Percentiles rank a stretch among this genome's conserved stretches.
Conservation (phyloP, 1,140 invertebrate species). For the Cataglyphis hispanica region DNA sequence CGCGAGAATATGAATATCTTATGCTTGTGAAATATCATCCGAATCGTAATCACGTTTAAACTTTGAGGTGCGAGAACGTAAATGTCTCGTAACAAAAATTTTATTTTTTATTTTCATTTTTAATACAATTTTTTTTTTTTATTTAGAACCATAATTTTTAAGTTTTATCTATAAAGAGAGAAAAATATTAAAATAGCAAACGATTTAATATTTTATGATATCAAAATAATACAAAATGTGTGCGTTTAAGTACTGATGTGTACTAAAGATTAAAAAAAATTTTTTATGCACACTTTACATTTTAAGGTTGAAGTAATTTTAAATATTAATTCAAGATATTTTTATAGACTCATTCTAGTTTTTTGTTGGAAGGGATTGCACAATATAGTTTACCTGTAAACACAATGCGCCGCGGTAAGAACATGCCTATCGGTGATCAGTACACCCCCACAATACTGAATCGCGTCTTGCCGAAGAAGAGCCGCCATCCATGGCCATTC, state of each 20-base stretch:
- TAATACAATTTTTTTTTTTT: no score
- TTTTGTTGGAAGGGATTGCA: no score
- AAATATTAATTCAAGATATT: no score
- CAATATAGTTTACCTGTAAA: slow-evolving; percentile 70
- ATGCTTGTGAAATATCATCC: slow-evolving; percentile 8
- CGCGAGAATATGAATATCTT: slow-evolving; percentile 31
- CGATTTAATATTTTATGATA: no score
- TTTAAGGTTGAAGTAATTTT: no score
- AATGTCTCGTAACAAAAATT: background rate
- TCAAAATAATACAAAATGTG: no score
- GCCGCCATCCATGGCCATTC: slow-evolving; percentile 95
- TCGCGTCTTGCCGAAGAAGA: slow-evolving; percentile 86
- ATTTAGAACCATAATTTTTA: background rate
- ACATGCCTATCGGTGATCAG: slow-evolving; percentile 93
- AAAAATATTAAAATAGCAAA: no score
- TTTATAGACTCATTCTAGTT: no score
- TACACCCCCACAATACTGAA: slow-evolving; percentile 92
- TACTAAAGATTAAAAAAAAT: no score
- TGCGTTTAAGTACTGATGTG: no score
- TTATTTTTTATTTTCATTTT: background rate
- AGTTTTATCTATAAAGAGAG: background rate
- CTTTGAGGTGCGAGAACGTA: background rate
- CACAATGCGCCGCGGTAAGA: slow-evolving; percentile 93
- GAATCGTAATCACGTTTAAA: slow-evolving; percentile 12
- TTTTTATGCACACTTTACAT: no score